Conservation (phyloP, 2,113 vertebrate species). For the Odocoileus hemionus region DNA sequence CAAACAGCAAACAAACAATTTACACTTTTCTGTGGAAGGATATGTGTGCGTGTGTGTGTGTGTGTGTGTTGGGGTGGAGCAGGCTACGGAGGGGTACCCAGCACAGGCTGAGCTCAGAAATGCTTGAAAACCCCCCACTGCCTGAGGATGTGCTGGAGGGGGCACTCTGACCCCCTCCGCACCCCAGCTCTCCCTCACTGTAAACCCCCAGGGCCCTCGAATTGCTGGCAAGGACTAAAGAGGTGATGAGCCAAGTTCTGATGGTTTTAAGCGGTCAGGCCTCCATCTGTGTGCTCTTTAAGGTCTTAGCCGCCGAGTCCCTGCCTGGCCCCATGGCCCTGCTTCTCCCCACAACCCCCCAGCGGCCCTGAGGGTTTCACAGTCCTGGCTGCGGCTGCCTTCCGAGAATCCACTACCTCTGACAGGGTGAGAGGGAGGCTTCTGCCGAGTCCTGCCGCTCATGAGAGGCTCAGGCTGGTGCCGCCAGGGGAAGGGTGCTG, state of each 20-base stretch:
- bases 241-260: background rate
- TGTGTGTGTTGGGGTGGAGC: background rate
- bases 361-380: background rate
- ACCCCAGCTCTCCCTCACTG: background rate
- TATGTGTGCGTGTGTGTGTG: accelerated
- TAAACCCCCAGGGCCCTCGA: background rate
- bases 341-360: background rate
- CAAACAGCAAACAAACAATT: background rate
- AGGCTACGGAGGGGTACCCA: background rate
- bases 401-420: no score
- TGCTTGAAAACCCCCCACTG: background rate
- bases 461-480: background rate
- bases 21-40: background rate
- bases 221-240: background rate
- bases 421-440: background rate
- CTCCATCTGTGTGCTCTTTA: background rate
- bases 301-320: background rate
- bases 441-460: background rate
- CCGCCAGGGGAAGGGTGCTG: background rate
- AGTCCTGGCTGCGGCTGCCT: background rate
- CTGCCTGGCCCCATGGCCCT: background rate
- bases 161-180: accelerated
- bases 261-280: background rate
- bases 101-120: background rate
- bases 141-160: background rate